Conservation (phyloP, 2,888 invertebrate genomes). For the Xestobium rufovillosum region DNA sequence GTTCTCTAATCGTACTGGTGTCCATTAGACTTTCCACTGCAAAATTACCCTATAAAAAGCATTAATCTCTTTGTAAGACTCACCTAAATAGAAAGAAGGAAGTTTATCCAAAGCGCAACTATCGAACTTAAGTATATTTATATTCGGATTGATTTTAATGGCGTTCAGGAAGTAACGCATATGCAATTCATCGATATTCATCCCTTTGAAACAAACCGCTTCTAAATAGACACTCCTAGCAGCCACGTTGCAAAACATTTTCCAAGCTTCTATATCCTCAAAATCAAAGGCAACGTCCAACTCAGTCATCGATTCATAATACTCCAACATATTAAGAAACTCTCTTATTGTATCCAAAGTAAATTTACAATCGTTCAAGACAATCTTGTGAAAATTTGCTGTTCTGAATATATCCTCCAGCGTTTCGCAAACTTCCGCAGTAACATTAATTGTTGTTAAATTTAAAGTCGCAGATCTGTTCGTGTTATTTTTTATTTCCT, state of each 20-base stretch:
- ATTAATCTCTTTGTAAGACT: constrained; percentile 13
- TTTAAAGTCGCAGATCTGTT: constrained; percentile 37
- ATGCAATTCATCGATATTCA: constrained; percentile 33
- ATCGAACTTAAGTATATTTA: constrained; percentile 36
- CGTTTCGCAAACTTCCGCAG: constrained; percentile 37
- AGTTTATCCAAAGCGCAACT: constrained; percentile 32
- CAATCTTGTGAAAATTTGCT: constrained; percentile 35
- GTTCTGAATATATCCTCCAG: constrained; percentile 37
- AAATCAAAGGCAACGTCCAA: constrained; percentile 33
- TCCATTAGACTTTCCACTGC: constrained; percentile 34
- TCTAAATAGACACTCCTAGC: constrained; percentile 31
- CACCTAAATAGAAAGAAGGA: constrained; percentile 36
- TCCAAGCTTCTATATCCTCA: constrained; percentile 35
- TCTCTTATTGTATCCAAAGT: constrained; percentile 34
- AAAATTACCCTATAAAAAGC: constrained; percentile 17
- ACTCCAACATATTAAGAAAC: constrained; percentile 37
- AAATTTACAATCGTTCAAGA: constrained; percentile 34
- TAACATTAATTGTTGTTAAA: constrained; percentile 32
- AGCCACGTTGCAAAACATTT: constrained; percentile 33
- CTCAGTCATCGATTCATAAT: constrained; percentile 35
- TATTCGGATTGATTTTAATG: constrained; percentile 31
- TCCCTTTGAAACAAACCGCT: constrained; percentile 33
- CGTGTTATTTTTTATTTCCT: constrained; percentile 37
- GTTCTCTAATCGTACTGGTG: constrained; percentile 33
- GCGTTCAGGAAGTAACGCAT: constrained; percentile 32